Evolutionary conservation across 30 jellyfish, hydroid and myxozoan species (phyloP), one percentile per base, ranked within the genome.

Genomic region (Sanderia malayensis): DNA sequence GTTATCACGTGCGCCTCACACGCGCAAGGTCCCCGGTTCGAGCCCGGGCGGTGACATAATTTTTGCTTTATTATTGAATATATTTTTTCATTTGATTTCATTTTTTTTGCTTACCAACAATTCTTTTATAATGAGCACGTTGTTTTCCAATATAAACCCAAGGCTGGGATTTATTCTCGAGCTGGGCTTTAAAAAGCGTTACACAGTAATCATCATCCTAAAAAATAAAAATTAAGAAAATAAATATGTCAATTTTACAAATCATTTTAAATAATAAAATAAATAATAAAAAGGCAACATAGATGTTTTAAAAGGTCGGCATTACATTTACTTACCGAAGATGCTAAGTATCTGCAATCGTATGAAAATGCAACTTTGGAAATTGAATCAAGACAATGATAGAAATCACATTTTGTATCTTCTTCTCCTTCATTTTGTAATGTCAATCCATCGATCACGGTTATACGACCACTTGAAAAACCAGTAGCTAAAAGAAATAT

Each of bases 131-230:
- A 60, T 87, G 96, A 22, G 96, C 94, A 66, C 96, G 47, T 24
- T 79, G 94, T 73, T 87, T 87, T 1, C 96, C 96, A 71, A 87
- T 65, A 57, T 78, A 87, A 32, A 58, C 68, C 96, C 96, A 87
- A 0, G 89, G 82, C 34, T 44, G 80, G 18, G 77, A 24, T 28
- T 67, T 57, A 44, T 65, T 74, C 45, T 34, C 60, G 11, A 62
- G 82, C 49, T 80, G 79, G 7, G 74, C 80, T 67, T 72, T 74
- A 77, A 87, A 87, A 27, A 87, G 65, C 2, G 88, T 60, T 20
- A 87, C 94, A 47, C 96, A 87, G 11, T 79, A 63, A 53, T 87
- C 96, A 47, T 41, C 31, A 63, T 81, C 94, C 96, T 87, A 24
- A 8, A 34, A 33, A 2, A 58, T 31, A 58, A 37, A 37, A 37